Percentiles rank a stretch among this genome's conserved stretches.
phyloP scores from a whole-genome alignment of 92 coral and sea anemone species.

The Hydrozoanthus gracilis region DNA sequence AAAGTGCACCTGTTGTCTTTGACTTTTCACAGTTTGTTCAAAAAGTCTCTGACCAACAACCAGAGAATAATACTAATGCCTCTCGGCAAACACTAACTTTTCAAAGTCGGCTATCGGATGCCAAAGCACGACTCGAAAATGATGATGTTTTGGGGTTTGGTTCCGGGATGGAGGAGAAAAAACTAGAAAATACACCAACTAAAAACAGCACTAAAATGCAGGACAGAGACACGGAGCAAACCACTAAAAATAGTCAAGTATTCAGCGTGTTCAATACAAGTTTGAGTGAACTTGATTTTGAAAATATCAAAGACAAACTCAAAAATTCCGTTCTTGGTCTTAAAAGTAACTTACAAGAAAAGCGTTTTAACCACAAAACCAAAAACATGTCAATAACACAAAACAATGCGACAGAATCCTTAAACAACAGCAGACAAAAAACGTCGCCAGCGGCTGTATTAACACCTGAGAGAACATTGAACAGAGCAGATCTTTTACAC shows the following conservation, averaged over 20 bases:
- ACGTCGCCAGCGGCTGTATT: not conserved
- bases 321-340: conserved; percentile 10
- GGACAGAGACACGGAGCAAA: not conserved
- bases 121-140: not conserved
- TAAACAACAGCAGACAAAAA: not conserved
- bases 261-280: not conserved
- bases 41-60: not conserved
- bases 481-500: conserved; percentile 16
- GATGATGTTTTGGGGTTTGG: not conserved
- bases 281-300: conserved; percentile 9
- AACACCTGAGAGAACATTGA: not conserved
- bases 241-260: conserved; percentile 1
- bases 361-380: not conserved
- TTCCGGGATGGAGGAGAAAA: not conserved
- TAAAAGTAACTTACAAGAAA: not conserved
- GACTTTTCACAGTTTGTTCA: conserved; percentile 38
- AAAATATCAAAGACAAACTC: not conserved
- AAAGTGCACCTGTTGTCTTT: conserved; percentile 27
- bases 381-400: not conserved
- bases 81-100: conserved; percentile 30
- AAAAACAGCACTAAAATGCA: not conserved
- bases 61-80: not conserved
- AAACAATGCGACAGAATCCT: not conserved
- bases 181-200: not conserved
- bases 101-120: not conserved